Evolutionary conservation across 2,113 vertebrate species (phyloP).

Genomic region (Athene cunicularia): DNA sequence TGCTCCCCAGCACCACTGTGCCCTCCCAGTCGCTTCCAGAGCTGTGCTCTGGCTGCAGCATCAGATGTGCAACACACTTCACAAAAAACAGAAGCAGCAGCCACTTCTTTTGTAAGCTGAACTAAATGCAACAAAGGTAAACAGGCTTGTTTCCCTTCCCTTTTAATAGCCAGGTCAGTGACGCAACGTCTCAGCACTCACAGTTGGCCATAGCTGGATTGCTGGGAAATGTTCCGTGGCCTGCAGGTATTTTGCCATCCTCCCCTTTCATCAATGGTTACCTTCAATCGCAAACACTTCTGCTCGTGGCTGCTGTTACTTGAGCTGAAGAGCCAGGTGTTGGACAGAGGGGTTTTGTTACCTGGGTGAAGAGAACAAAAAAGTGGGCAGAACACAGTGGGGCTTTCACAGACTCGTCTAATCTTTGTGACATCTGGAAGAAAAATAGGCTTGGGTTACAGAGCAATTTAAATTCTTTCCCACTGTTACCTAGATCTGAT

Average conservation of each 20-base stretch:
- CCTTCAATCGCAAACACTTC: neutral
- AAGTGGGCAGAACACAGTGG: neutral
- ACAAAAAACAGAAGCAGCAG: neutral
- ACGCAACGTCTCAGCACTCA: neutral
- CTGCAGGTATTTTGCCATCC: neutral
- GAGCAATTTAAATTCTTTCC: neutral
- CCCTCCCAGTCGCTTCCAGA: neutral
- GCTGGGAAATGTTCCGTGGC: neutral
- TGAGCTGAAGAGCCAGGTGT: neutral
- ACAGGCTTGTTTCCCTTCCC: neutral
- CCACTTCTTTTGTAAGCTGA: neutral
- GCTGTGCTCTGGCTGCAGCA: neutral
- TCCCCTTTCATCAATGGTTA: neutral
- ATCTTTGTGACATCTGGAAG: neutral
- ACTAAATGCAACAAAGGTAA: neutral
- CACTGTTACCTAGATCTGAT: neutral
- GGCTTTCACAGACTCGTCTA: fast-evolving
- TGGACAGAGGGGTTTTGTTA: neutral
- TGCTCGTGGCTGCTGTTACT: neutral
- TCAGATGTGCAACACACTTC: fast-evolving
- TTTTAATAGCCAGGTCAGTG: neutral
- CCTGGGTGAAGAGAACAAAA: neutral
- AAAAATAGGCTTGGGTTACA: neutral
- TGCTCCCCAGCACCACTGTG: neutral
- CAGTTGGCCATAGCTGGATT: neutral